Evolutionary conservation across 2,888 invertebrate genomes (phyloP).

Genomic region (Drosophila peninsularis): DNA sequence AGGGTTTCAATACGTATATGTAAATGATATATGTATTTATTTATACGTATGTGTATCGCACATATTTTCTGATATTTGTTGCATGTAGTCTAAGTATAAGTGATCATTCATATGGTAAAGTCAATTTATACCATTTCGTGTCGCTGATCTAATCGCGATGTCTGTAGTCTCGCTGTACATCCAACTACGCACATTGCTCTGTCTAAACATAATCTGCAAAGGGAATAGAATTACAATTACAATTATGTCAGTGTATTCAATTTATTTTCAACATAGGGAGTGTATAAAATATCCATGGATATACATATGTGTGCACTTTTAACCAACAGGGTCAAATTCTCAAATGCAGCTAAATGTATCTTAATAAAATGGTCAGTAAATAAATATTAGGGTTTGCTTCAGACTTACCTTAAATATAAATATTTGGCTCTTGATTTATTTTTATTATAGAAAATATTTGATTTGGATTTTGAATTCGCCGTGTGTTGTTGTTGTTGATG

Average conservation of each 20-base stretch:
- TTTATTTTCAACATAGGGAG: neutral
- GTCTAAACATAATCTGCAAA: slow-evolving; percentile 60
- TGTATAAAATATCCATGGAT: neutral
- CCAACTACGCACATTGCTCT: slow-evolving; percentile 41
- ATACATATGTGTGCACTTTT: no score
- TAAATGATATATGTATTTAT: slow-evolving; percentile 41
- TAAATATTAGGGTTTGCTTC: neutral
- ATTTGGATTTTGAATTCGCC: slow-evolving; percentile 54
- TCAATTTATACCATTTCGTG: slow-evolving; percentile 40
- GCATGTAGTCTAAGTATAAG: slow-evolving; percentile 21
- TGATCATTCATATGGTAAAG: slow-evolving; percentile 40
- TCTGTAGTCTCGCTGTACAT: slow-evolving; percentile 37
- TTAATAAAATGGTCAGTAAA: neutral
- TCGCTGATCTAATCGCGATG: slow-evolving; percentile 33
- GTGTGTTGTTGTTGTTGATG: slow-evolving; percentile 13
- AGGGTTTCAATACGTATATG: slow-evolving; percentile 46
- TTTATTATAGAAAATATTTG: slow-evolving; percentile 45
- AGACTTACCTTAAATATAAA: slow-evolving; percentile 76
- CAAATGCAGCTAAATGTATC: neutral
- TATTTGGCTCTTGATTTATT: slow-evolving; percentile 79
- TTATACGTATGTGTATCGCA: slow-evolving; percentile 32
- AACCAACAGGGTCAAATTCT: no score
- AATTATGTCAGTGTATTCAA: neutral
- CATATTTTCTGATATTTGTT: slow-evolving; percentile 38
- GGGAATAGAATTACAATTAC: neutral